These are phyloP conservation scores for Mandrillus leucophaeus DNA, from an alignment of 2,113 vertebrate species.

Conservation along the genomic window DNA sequence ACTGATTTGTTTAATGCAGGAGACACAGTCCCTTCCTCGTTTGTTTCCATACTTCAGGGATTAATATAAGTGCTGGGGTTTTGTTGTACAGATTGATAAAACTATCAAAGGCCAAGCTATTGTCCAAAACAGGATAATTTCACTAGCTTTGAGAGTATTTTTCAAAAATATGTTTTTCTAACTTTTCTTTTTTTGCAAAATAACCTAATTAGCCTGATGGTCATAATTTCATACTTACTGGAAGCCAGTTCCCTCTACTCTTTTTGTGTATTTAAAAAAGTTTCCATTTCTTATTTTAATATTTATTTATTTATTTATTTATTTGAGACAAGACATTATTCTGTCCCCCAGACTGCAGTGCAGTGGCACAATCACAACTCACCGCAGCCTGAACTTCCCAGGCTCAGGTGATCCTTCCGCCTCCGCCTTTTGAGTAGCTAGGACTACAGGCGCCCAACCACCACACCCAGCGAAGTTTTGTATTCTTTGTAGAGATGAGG, in stretches of 20 bases:
- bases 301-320: too few species aligned
- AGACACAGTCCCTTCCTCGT: not conserved
- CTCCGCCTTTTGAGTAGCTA: too few species aligned
- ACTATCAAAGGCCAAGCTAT: not conserved
- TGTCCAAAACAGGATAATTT: not conserved
- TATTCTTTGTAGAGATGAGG: too few species aligned
- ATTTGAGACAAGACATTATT: too few species aligned
- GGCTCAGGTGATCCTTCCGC: too few species aligned
- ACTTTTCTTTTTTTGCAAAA: not conserved
- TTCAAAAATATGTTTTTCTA: not conserved
- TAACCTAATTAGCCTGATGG: not conserved
- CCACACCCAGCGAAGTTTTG: too few species aligned
- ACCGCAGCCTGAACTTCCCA: too few species aligned
- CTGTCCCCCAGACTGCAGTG: too few species aligned
- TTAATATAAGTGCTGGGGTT: not conserved
- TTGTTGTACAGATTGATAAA: not conserved
- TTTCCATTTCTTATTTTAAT: too few species aligned
- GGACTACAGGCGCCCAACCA: too few species aligned
- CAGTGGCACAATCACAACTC: too few species aligned
- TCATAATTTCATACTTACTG: not conserved
- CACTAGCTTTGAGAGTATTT: not conserved
- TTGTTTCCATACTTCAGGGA: not conserved
- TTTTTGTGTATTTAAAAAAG: not conserved
- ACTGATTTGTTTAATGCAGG: not conserved
- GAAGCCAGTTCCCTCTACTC: not conserved